Evolutionary conservation across 2,888 invertebrate species (phyloP), one percentile per base, ranked within the genome.

Genomic region (Sialis fuliginosa): DNA sequence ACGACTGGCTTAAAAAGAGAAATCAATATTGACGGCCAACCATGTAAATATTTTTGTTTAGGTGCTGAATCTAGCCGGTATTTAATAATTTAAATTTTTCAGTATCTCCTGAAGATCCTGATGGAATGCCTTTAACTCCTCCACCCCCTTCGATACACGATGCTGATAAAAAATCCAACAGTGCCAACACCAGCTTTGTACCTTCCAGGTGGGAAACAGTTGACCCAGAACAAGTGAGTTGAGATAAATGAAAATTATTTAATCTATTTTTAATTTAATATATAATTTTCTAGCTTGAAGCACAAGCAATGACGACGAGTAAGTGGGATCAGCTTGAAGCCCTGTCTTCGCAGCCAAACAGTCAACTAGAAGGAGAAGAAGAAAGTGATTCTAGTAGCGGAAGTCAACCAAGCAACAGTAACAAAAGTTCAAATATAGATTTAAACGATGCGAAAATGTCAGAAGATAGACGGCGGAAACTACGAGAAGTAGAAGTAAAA

Each of bases 191-290:
- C 1, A 79, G 78, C 9, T 90, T 95, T 68, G 82, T 91, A 48
- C 86, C 88, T 6, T 93, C 93, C 2, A 88, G 91, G 63, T 97
- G 96, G 96, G 95, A 97, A 72, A 86, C 85, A 41, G 87, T 97
- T 30, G 93, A 95, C 67, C 89, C 91, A 30, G 80, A 83, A 56
- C 79, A 83, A 61, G 71, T 77, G 49, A 47, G 43, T 35, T 39
- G 42, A 2, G 22, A 3, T 32, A 33, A 6, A 9, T 10, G n/a
- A n/a, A 44, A 6, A 34, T 41, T 13, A 9, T 44, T 4, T 34
- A 33, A 22, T n/a, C 7, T 10, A 37, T 32, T 5, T 37, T 7
- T 37, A 6, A 37, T 42, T 42, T 7, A 6, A 37, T 35, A 9
- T 44, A 4, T 44, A 33, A 13, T n/a, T 39, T 49, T 48, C 33